Base-by-base conservation (phyloP, 2,888 invertebrate genomes). In the Ceriagrion tenellum region DNA sequence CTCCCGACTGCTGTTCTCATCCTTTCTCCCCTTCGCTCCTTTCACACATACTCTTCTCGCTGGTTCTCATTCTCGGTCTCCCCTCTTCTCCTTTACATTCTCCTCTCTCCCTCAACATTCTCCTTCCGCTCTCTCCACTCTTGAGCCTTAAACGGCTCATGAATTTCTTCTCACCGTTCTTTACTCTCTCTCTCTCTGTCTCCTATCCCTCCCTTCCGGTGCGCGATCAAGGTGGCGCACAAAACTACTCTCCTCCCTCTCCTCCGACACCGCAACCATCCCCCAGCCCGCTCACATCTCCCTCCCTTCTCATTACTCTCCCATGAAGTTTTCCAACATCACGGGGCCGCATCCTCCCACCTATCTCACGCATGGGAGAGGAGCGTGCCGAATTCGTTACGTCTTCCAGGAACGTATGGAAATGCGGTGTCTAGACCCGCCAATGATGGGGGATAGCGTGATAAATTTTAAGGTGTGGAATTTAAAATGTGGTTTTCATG, bases 71-170 rank as follows among this genome's bases (percentile, higher is more conserved):
- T 91, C 63, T 91, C 18, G 88, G 59, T 16, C 47, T 35, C 3
- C 59, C 35, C 1, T 91, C 90, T 59, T 35, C 55, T n/a, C 56
- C n/a, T 90, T 63, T 23, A 16, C 20, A 20, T 23, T 63, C 18
- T 35, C 23, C 59, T 10, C 59, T 56, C 56, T 56, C 55, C 56
- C n/a, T n/a, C 13, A 56, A n/a, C 18, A n/a, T 56, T 55, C 55
- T 56, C 59, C 8, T 26, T 35, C 40, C 40, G 20, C 40, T 81
- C 81, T 23, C 26, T 30, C 81, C 35, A 35, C 35, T 16, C 81
- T 81, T 81, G 35, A 59, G 35, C 10, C 81, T 81, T 81, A 81
- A 81, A 81, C 81, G 81, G 81, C 81, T 81, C 81, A 81, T 81
- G 81, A 81, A 81, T 81, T 81, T 30, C 35, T 35, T 35, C 35